phyloP scores from a whole-genome alignment of 2,888 invertebrate genomes.

The Agonum fuliginosum region DNA sequence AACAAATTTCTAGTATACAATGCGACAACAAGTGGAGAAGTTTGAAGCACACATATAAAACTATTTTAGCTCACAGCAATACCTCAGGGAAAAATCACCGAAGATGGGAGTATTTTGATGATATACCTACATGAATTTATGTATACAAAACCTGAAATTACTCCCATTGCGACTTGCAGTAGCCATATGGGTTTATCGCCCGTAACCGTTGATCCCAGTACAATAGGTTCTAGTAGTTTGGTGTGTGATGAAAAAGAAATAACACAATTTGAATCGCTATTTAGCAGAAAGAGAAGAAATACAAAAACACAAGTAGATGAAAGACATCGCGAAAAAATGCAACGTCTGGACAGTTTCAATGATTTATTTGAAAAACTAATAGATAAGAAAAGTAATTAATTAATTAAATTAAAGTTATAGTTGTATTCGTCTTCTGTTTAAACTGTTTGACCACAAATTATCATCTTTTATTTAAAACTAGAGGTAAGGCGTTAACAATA shows the following conservation, averaged over 20 bases:
- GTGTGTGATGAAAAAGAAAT: neutral
- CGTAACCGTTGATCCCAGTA: too few species aligned
- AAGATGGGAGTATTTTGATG: neutral
- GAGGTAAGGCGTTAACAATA: neutral
- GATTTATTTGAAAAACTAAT: conserved; percentile 5
- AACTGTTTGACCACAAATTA: neutral
- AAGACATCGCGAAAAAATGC: conserved; percentile 13
- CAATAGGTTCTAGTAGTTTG: too few species aligned
- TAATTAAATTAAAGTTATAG: neutral
- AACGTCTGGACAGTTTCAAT: neutral
- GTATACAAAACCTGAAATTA: conserved; percentile 54
- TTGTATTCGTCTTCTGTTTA: neutral
- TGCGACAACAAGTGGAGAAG: conserved; percentile 29
- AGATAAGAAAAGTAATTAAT: conserved; percentile 1
- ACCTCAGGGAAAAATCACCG: neutral
- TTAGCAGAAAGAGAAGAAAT: conserved; percentile 8
- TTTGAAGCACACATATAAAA: neutral
- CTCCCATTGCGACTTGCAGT: conserved; percentile 50
- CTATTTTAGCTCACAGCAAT: neutral
- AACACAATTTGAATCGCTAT: neutral
- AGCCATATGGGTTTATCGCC: conserved; percentile 8
- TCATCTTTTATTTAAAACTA: neutral
- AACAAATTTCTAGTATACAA: neutral
- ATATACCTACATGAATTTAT: neutral
- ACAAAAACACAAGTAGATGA: neutral